A percentile compares a stretch with the other conserved stretches of the same genome.
Evolutionary conservation across 2,797 vertebrate species (phyloP).

Genomic region (Parauchenoglanis ngamensis): DNA sequence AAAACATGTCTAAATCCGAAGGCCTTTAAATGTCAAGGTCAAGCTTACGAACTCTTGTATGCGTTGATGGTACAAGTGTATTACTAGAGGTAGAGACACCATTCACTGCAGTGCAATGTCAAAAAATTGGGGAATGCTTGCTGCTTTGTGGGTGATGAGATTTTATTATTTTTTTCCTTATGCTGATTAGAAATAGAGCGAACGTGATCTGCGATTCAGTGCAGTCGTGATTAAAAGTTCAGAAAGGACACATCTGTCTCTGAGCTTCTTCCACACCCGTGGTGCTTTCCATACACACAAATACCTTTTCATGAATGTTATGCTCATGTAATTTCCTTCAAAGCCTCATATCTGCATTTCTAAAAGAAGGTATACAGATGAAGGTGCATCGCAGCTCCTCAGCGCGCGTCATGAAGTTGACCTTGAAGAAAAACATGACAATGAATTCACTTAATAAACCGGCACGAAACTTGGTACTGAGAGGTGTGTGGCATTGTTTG

Average conservation of each 20-base stretch:
- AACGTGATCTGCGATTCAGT: background rate
- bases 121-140: background rate
- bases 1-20: conserved; percentile 56
- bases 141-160: background rate
- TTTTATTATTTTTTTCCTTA: background rate
- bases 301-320: conserved; percentile 30
- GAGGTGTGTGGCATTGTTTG: conserved; percentile 57
- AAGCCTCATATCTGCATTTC: conserved; percentile 44
- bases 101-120: background rate
- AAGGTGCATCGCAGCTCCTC: conserved; percentile 47
- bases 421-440: conserved; percentile 43
- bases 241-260: conserved; percentile 12
- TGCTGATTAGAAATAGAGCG: conserved; percentile 5
- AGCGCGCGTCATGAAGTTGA: conserved; percentile 44
- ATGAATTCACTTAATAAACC: conserved; percentile 71
- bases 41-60: conserved; percentile 51
- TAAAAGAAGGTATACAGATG: conserved; percentile 35
- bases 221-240: conserved; percentile 33
- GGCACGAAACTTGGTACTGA: conserved; percentile 67
- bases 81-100: conserved; percentile 40
- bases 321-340: conserved; percentile 31
- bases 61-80: conserved; percentile 49
- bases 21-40: conserved; percentile 60
- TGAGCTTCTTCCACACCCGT: background rate
- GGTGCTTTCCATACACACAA: conserved; percentile 8